Evolutionary conservation across 2,888 invertebrate species (phyloP).

Genomic region (Gisinianus flammeolus): DNA sequence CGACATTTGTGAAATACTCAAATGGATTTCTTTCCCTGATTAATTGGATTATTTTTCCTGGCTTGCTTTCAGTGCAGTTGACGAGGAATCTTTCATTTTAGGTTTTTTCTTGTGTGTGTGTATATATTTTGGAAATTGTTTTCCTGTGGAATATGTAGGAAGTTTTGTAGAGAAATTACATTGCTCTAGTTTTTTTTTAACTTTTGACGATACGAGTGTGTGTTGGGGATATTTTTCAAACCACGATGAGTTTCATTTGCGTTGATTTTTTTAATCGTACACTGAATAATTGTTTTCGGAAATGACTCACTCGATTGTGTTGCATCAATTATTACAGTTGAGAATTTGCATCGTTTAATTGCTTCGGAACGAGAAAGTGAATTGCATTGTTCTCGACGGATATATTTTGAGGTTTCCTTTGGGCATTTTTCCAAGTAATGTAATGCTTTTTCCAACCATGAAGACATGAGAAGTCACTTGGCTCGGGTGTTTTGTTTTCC

Average conservation of each 20-base stretch:
- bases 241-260: not conserved
- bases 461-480: conserved; percentile 19
- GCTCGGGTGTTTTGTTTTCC: not conserved
- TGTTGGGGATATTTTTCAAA: not conserved
- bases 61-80: not conserved
- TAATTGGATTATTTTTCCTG: not conserved
- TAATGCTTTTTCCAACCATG: conserved; percentile 8
- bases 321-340: not conserved
- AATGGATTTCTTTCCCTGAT: not conserved
- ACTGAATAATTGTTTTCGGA: not conserved
- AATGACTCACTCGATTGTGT: not conserved
- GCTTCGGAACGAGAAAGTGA: not conserved
- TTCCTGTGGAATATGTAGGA: no score
- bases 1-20: not conserved
- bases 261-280: not conserved
- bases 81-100: not conserved
- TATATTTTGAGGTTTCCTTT: conserved; percentile 17
- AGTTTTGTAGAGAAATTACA: no score
- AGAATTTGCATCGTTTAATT: conserved; percentile 14
- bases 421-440: conserved; percentile 16
- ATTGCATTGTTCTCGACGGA: not conserved
- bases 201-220: not conserved
- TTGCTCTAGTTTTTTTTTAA: not conserved
- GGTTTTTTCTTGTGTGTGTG: not conserved
- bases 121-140: no score